Conservation (phyloP, 35 echinoderm and acorn worm species). For the Ophioderma brevispina region DNA sequence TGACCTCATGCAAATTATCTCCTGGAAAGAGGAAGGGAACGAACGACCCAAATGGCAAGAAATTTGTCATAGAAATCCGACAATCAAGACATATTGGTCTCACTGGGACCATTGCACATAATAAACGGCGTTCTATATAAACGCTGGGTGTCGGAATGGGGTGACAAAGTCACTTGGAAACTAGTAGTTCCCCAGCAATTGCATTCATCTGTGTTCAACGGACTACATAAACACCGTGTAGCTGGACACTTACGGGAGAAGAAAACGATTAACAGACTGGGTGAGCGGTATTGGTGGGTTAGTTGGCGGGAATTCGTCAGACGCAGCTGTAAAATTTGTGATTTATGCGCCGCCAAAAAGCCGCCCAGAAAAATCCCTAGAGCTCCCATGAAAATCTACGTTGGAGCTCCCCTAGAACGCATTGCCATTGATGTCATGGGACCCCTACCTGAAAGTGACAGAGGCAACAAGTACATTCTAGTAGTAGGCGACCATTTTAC, state of each 20-base stretch:
- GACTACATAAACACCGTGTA: constrained; percentile 7
- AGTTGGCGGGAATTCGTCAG: constrained; percentile 10
- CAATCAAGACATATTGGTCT: constrained; percentile 27
- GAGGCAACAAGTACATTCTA: constrained; percentile 37
- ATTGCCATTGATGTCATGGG: constrained; percentile 61
- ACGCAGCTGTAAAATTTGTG: neutral
- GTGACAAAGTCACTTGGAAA: constrained; percentile 15
- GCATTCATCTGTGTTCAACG: neutral
- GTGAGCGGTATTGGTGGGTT: constrained; percentile 15
- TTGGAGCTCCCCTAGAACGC: constrained; percentile 51
- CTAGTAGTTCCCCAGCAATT: neutral
- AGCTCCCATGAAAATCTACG: neutral
- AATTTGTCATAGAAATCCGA: neutral
- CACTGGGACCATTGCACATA: constrained; percentile 32
- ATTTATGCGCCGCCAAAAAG: constrained; percentile 25
- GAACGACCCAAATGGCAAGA: neutral
- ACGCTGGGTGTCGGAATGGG: constrained; percentile 13
- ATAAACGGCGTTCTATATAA: neutral
- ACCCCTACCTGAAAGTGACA: constrained; percentile 25
- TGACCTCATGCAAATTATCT: neutral
- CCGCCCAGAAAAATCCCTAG: neutral
- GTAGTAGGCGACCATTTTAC: constrained; percentile 61
- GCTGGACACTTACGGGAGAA: constrained; percentile 27
- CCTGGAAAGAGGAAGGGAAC: neutral
- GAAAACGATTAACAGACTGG: constrained; percentile 21